Percentiles rank a stretch among this genome's conserved stretches.
Conservation (phyloP, 2,113 vertebrate species). For the Vidua chalybeata region DNA sequence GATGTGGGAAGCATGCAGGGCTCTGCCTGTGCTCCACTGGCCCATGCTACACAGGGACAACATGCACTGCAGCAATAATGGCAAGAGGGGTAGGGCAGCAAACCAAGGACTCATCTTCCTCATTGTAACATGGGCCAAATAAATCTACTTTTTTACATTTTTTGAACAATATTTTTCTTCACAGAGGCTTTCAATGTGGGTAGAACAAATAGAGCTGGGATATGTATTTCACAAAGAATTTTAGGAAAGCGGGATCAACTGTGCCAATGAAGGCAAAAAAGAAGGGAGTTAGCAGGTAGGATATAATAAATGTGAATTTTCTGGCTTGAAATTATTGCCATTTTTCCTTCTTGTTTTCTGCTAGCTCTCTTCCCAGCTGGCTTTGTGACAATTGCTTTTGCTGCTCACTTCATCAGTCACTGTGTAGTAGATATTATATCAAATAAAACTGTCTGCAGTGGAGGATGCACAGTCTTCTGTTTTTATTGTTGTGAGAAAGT, state of each 20-base stretch:
- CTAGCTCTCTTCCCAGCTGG: slow-evolving; percentile 4
- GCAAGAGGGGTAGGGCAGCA: neutral
- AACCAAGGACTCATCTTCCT: neutral
- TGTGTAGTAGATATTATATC: neutral
- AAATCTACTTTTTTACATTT: neutral
- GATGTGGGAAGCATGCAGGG: neutral
- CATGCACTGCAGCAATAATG: neutral
- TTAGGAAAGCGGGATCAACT: neutral
- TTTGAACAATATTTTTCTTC: neutral
- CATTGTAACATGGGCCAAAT: neutral
- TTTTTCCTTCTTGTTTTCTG: neutral
- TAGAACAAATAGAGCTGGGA: neutral
- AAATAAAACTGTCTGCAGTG: slow-evolving; percentile 25
- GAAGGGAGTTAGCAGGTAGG: neutral
- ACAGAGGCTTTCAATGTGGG: neutral
- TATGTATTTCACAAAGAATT: neutral
- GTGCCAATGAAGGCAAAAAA: neutral
- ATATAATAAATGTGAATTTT: slow-evolving; percentile 14
- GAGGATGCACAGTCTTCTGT: neutral
- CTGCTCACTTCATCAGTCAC: slow-evolving; percentile 18
- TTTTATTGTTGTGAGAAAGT: slow-evolving; percentile 53
- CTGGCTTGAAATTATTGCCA: neutral
- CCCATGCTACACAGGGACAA: neutral
- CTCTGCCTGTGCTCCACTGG: neutral
- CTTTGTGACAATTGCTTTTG: slow-evolving; percentile 48